Evolutionary conservation across 2,797 vertebrate genomes (phyloP).

Genomic region (Cyclopterus lumpus): DNA sequence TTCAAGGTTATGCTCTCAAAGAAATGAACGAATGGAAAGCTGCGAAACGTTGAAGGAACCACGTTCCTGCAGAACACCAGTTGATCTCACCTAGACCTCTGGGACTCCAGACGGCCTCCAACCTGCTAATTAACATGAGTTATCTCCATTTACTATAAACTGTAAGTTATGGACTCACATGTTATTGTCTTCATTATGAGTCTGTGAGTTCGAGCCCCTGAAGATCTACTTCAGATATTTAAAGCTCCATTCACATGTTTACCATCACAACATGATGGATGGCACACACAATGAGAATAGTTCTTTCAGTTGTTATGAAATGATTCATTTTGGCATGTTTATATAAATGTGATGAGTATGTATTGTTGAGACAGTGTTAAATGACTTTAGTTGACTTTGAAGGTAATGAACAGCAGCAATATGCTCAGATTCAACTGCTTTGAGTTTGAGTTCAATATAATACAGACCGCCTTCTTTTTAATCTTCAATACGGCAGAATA

Average conservation of each 20-base stretch:
- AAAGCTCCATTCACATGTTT: neutral
- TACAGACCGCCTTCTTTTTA: neutral
- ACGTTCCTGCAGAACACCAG: neutral
- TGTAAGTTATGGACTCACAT: slow-evolving; percentile 7
- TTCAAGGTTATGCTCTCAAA: too few relatives aligned
- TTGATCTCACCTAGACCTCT: neutral
- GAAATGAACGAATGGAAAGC: neutral
- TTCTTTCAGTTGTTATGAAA: neutral
- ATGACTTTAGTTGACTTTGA: neutral
- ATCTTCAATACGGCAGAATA: neutral
- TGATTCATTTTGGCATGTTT: neutral
- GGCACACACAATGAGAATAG: neutral
- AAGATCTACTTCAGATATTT: neutral
- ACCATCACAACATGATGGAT: neutral
- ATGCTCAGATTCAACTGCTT: too few relatives aligned
- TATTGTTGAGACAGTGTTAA: neutral
- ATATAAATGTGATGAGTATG: neutral
- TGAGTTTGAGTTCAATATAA: too few relatives aligned
- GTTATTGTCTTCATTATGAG: too few relatives aligned
- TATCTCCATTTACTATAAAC: slow-evolving; percentile 9
- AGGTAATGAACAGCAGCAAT: neutral
- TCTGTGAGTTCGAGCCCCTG: neutral
- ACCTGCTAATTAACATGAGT: slow-evolving; percentile 35
- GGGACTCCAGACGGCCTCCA: neutral
- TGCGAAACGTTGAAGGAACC: neutral